Conservation (phyloP, 2,797 vertebrate genomes). For the Arrhamphus sclerolepis region DNA sequence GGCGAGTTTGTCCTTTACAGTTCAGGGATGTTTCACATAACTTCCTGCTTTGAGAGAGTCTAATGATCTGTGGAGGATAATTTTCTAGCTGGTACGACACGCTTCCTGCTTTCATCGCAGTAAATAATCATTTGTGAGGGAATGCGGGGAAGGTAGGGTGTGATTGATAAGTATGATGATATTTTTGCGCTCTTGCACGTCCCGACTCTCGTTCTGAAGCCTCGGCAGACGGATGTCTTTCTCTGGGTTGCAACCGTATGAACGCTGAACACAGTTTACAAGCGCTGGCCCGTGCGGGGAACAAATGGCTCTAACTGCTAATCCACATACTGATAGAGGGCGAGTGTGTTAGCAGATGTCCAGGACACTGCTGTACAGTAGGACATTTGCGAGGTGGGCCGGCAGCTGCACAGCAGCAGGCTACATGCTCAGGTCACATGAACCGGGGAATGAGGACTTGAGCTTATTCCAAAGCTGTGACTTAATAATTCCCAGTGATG, state of each 20-base stretch:
- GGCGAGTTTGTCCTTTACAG: conserved; percentile 35
- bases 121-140: conserved; percentile 39
- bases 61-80: conserved; percentile 3
- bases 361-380: conserved; percentile 54
- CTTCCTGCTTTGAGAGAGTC: conserved; percentile 35
- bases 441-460: conserved; percentile 52
- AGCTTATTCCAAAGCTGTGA: conserved; percentile 49
- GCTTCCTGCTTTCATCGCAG: conserved; percentile 37
- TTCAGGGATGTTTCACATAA: conserved; percentile 35
- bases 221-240: conserved; percentile 32
- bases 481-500: conserved; percentile 50
- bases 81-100: conserved; percentile 16
- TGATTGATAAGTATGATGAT: conserved; percentile 25
- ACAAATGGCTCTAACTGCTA: conserved; percentile 57
- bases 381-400: conserved; percentile 46
- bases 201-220: conserved; percentile 14
- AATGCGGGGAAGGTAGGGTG: conserved; percentile 5
- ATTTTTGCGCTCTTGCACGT: conserved; percentile 38
- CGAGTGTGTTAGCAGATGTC: conserved; percentile 70
- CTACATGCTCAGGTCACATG: conserved; percentile 35
- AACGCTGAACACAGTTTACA: conserved; percentile 38
- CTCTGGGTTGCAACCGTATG: conserved; percentile 36
- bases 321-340: conserved; percentile 58
- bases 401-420: conserved; percentile 56
- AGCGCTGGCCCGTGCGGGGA: conserved; percentile 29